These are phyloP conservation scores for Lycaena phlaeas DNA, from an alignment of 2,888 invertebrate species.

Conservation along the genomic window DNA sequence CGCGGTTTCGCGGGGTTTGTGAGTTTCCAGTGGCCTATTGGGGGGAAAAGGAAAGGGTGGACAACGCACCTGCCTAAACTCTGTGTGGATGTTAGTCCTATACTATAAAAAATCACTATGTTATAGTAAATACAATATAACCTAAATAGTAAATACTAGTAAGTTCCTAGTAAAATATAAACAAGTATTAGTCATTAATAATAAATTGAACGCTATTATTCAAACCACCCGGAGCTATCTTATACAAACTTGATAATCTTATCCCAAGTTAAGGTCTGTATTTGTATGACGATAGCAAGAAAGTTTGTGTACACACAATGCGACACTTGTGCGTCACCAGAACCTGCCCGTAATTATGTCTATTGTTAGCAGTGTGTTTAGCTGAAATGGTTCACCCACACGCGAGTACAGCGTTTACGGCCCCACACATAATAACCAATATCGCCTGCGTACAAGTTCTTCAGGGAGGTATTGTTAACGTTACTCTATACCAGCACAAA, in stretches of 20 bases:
- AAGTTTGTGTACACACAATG: constrained; percentile 7
- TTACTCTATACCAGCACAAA: constrained; percentile 22
- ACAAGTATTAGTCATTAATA: no score
- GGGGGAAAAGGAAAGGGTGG: no score
- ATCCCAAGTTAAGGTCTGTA: background rate
- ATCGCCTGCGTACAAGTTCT: constrained; percentile 10
- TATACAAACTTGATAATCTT: constrained; percentile 6
- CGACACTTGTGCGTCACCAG: constrained; percentile 14
- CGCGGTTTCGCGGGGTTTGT: no score
- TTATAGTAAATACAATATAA: no score
- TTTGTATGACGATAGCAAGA: constrained; percentile 7
- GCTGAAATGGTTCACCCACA: background rate
- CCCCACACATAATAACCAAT: background rate
- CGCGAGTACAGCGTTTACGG: background rate
- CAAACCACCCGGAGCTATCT: background rate
- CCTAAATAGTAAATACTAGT: no score
- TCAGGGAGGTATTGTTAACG: constrained; percentile 21
- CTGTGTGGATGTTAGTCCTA: no score
- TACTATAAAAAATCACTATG: no score
- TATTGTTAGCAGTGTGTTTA: constrained; percentile 16
- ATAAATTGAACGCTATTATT: background rate
- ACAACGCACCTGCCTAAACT: no score
- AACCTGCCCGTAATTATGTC: constrained; percentile 17
- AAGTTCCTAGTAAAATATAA: no score
- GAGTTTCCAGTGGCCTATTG: no score